phyloP scores from a whole-genome alignment of 2,113 vertebrate species.

The Amazona guildingii region DNA sequence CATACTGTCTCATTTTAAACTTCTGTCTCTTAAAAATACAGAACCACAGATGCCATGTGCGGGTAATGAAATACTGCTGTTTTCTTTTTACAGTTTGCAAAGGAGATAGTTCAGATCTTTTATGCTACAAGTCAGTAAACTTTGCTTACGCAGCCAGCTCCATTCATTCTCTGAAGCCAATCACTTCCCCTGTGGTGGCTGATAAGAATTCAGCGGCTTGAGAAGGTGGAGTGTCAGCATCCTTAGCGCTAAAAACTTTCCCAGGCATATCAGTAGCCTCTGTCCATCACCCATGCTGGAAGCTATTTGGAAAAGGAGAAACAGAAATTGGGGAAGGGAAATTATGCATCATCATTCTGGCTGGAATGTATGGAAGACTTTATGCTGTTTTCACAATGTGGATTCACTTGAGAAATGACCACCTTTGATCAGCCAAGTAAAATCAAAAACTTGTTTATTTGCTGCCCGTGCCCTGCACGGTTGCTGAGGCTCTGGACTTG shows the following conservation, averaged over 20 bases:
- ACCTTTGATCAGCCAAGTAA: constrained; percentile 68
- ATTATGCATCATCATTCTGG: constrained; percentile 70
- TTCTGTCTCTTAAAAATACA: neutral
- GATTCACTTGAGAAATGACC: constrained; percentile 81
- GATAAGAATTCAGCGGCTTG: constrained; percentile 62
- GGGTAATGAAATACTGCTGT: constrained; percentile 12
- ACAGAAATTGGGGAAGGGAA: constrained; percentile 53
- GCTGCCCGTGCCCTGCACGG: constrained; percentile 64
- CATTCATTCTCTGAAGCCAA: constrained; percentile 73
- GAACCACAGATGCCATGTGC: neutral
- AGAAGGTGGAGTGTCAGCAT: constrained; percentile 50
- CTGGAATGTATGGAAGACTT: constrained; percentile 49
- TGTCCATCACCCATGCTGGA: constrained; percentile 22
- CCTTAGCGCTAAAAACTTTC: constrained; percentile 42
- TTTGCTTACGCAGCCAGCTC: constrained; percentile 72
- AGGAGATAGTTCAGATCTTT: constrained; percentile 44
- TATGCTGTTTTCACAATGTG: constrained; percentile 75
- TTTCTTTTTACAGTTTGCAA: constrained; percentile 44
- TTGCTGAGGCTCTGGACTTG: constrained; percentile 75
- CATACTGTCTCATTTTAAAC: neutral
- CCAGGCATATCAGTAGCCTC: constrained; percentile 2
- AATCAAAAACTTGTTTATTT: constrained; percentile 74
- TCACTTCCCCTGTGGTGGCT: constrained; percentile 54
- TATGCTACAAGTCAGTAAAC: constrained; percentile 62
- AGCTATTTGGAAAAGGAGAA: constrained; percentile 55